Base-by-base conservation (phyloP, 2,888 invertebrate species). In the Tenthredo mesomela region DNA sequence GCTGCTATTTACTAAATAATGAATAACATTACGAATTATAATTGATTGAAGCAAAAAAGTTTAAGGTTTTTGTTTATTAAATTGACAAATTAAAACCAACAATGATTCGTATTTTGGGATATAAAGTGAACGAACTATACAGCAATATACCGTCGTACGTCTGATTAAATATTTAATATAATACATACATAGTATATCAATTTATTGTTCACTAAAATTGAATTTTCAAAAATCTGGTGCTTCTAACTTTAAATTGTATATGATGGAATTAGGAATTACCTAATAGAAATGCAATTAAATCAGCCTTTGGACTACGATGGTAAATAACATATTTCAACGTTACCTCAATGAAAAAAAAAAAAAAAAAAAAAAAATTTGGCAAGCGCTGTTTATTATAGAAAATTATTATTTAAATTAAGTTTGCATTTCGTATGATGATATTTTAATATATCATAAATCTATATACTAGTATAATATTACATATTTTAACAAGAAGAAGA, bases 391-490 rank as follows among this genome's bases (percentile, higher is more conserved):
- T 40, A 47, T 67, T 67, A 33, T 67, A 67, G 10, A 61, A 10
- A 25, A 25, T 67, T 67, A 25, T 33, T 25, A 33, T 29, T 67
- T 67, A 18, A 29, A 33, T 67, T 67, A 67, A 40, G 89, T 71
- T 85, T 65, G 89, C 89, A 91, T 90, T 90, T 90, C 85, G 87
- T 73, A 87, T 87, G 88, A 83, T 87, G 70, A 70, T 70, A 70
- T 70, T 70, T 70, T 7, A 33, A 37, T 37, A 29, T 70, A 70
- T 70, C 70, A 70, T 40, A 70, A 37, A 33, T n/a, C n/a, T n/a
- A n/a, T n/a, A n/a, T n/a, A n/a, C n/a, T n/a, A n/a, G n/a, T 33
- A 70, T n/a, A 37, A 70, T 29, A 29, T 29, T 29, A 29, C 37
- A 5, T 15, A 70, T 70, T 70, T 70, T 70, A 70, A 70, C 70